Evolutionary conservation across 1,140 invertebrate genomes (phyloP).

Genomic region (Aphaenogaster rudis): DNA sequence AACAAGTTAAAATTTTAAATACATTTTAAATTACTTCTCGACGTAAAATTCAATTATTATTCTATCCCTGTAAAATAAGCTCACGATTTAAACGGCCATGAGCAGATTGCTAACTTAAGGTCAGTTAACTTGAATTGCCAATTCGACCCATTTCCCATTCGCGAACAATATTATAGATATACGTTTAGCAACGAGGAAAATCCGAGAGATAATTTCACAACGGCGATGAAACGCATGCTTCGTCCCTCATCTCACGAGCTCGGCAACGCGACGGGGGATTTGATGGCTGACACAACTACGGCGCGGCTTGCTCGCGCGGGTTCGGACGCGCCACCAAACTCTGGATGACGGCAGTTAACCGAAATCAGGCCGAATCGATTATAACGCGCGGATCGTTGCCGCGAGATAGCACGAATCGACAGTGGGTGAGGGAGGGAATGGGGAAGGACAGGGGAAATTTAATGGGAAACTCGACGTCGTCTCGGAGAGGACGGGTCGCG

Average conservation of each 20-base stretch:
- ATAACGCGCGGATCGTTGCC: slow-evolving; percentile 81
- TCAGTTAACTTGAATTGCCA: background rate
- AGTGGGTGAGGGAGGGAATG: slow-evolving; percentile 36
- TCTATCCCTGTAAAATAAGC: background rate
- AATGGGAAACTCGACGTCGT: slow-evolving; percentile 75
- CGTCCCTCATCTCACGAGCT: slow-evolving; percentile 45
- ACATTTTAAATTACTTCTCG: background rate
- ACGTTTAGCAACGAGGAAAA: slow-evolving; percentile 28
- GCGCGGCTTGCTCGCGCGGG: slow-evolving; percentile 65
- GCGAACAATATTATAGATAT: too few relatives aligned
- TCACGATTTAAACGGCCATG: background rate
- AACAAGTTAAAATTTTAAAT: slow-evolving; percentile 7
- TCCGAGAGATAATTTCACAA: slow-evolving; percentile 42
- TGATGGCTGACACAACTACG: slow-evolving; percentile 71
- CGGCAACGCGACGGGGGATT: slow-evolving; percentile 39
- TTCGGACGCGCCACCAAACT: slow-evolving; percentile 76
- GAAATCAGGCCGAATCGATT: slow-evolving; percentile 83
- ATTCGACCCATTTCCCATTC: background rate
- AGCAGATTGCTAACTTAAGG: background rate
- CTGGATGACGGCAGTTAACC: slow-evolving; percentile 82
- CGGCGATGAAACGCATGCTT: slow-evolving; percentile 37
- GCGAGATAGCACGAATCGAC: slow-evolving; percentile 79
- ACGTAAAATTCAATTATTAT: background rate
- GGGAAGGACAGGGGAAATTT: slow-evolving; percentile 72
- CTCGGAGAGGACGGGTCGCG: slow-evolving; percentile 23